Evolutionary conservation across 1,140 invertebrate genomes (phyloP).

Genomic region (Heliconius eleuchia): DNA sequence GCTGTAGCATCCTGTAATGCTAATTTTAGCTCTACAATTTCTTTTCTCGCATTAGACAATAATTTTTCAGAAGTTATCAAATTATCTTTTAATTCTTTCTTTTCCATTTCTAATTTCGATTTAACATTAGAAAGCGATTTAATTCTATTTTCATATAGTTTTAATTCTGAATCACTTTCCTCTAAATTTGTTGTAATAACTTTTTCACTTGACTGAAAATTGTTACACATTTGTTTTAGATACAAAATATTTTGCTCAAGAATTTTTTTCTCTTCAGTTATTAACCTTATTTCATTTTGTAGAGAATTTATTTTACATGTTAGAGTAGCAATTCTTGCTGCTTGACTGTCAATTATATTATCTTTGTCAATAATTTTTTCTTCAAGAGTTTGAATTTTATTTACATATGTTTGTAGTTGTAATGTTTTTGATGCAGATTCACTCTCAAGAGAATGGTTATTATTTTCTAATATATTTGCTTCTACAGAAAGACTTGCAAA

Average conservation of each 20-base stretch:
- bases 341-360: slow-evolving; percentile 70
- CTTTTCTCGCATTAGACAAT: slow-evolving; percentile 72
- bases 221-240: slow-evolving; percentile 76
- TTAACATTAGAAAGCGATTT: slow-evolving; percentile 67
- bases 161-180: slow-evolving; percentile 69
- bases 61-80: slow-evolving; percentile 71
- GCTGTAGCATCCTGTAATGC: slow-evolving; percentile 76
- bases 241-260: slow-evolving; percentile 75
- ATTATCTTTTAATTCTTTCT: slow-evolving; percentile 59
- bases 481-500: slow-evolving; percentile 87
- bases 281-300: slow-evolving; percentile 73
- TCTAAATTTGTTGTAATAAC: slow-evolving; percentile 49
- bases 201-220: slow-evolving; percentile 63
- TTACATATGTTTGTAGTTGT: slow-evolving; percentile 72
- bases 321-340: slow-evolving; percentile 66
- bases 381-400: slow-evolving; percentile 71
- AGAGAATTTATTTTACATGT: slow-evolving; percentile 69
- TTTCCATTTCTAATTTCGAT: slow-evolving; percentile 62
- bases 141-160: slow-evolving; percentile 75
- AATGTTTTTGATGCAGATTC: slow-evolving; percentile 84
- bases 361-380: slow-evolving; percentile 71
- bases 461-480: slow-evolving; percentile 86
- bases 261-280: slow-evolving; percentile 69
- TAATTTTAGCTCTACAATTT: slow-evolving; percentile 77
- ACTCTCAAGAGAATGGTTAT: slow-evolving; percentile 87